A percentile compares a stretch with the other conserved stretches of the same genome.
phyloP scores from a whole-genome alignment of 2,888 invertebrate genomes.

The Torymus tubicola region DNA sequence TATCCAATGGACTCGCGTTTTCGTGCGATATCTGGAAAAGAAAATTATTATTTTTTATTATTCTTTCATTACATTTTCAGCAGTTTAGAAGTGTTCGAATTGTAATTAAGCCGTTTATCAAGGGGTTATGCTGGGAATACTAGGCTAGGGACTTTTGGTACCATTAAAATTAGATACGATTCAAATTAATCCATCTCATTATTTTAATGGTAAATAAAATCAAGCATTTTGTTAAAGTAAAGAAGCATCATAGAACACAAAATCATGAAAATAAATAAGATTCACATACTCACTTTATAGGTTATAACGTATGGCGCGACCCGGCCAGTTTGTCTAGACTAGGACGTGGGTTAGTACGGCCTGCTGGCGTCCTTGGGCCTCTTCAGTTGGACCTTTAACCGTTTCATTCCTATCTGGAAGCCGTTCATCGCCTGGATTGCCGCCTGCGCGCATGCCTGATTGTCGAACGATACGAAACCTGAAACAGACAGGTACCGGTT shows the following conservation, averaged over 20 bases:
- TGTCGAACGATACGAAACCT: conserved; percentile 99
- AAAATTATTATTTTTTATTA: neutral
- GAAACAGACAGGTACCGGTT: conserved; percentile 55
- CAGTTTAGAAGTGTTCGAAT: too few relatives aligned
- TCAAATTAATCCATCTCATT: too few relatives aligned
- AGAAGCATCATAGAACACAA: too few relatives aligned
- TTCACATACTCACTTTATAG: conserved; percentile 69
- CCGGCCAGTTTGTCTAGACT: conserved; percentile 79
- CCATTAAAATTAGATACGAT: too few relatives aligned
- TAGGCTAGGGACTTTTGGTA: too few relatives aligned
- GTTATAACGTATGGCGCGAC: conserved; percentile 73
- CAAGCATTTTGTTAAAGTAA: too few relatives aligned
- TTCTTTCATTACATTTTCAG: too few relatives aligned
- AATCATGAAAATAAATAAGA: neutral
- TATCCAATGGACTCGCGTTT: conserved; percentile 71
- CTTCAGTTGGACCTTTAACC: conserved; percentile 99
- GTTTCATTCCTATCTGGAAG: conserved; percentile 99
- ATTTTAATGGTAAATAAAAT: too few relatives aligned
- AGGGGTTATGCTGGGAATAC: too few relatives aligned
- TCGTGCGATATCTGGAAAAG: conserved; percentile 64
- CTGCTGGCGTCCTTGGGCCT: conserved; percentile 98
- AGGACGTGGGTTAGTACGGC: conserved; percentile 93
- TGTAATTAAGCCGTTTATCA: too few relatives aligned
- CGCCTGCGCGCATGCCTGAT: conserved; percentile 97
- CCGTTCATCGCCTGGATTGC: conserved; percentile 99